Conservation (phyloP, 2,888 invertebrate genomes). For the Machimus rusticus region DNA sequence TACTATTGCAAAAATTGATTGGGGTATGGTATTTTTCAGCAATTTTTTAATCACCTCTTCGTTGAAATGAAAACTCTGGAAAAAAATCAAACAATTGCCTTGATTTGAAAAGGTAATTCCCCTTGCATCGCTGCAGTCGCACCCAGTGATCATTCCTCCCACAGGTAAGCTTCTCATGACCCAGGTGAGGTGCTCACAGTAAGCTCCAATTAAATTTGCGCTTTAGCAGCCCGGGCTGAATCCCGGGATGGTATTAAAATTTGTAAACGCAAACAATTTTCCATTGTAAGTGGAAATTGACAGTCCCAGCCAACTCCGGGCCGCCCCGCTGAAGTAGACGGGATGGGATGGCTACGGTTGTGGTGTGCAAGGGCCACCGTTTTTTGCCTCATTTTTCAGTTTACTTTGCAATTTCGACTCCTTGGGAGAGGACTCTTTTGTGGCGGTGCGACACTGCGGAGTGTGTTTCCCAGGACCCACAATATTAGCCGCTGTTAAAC, state of each 20-base stretch:
- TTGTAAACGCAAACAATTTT: neutral
- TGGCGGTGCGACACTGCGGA: neutral
- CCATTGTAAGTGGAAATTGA: neutral
- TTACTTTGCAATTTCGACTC: slow-evolving; percentile 14
- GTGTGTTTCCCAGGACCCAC: neutral
- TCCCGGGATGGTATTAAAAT: neutral
- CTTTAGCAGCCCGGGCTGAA: neutral
- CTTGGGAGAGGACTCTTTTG: neutral
- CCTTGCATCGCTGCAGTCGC: neutral
- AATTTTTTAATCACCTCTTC: neutral
- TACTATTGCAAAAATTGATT: neutral
- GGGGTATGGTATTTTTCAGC: neutral
- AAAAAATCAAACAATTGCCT: neutral
- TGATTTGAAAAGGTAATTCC: neutral
- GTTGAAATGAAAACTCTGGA: neutral
- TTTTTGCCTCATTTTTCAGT: slow-evolving; percentile 17
- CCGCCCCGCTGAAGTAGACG: neutral
- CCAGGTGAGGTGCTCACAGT: neutral
- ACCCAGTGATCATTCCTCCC: neutral
- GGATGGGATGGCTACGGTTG: neutral
- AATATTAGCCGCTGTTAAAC: slow-evolving; percentile 20
- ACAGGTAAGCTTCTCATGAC: neutral
- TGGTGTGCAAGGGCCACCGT: neutral
- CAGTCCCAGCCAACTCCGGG: neutral
- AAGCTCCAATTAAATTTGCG: neutral